Evolutionary conservation across 1,140 invertebrate genomes (phyloP), one percentile per base, ranked within the genome.

Genomic region (Habropoda laboriosa): DNA sequence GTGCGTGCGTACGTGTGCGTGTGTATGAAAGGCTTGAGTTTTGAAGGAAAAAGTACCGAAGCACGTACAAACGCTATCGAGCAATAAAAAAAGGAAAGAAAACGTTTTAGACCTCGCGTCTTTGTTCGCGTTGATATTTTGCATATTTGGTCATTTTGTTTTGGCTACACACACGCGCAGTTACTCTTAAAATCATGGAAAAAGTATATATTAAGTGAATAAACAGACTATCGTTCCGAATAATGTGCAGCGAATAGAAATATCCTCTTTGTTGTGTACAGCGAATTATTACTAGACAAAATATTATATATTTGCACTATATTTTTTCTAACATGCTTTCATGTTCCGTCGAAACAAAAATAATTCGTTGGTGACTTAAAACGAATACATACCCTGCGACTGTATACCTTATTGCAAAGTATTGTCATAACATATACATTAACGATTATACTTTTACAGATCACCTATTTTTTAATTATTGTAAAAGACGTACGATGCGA

Each of bases 381-480:
- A 42, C 13, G 13, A 47, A 63, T 72, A 70, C 30, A 63, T 72
- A 70, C 30, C 45, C 12, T 53, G 21, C 4, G 13, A 76, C 10
- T 38, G 16, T 47, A 45, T 57, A 58, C 24, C 40, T 38, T 80
- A 42, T 42, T 60, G 24, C 30, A 10, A 79, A 72, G 21, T 49
- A 71, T 79, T 58, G 16, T 55, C n/a, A 70, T 27, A 35, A 35
- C 67, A 80, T 66, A 82, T 85, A 89, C 77, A 82, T 81, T 89
- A 92, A 84, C 81, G 80, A 90, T 89, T 90, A 86, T 91, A 91
- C 87, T 90, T 91, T 90, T 91, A 90, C 86, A 91, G 89, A 91
- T 83, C 64, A 90, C 85, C 89, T 93, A 92, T 93, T 92, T 93
- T 93, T 92, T 92, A 92, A 92, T 92, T 89, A 92, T 88, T 92